Evolutionary conservation across 2,888 invertebrate genomes (phyloP), one percentile per base, ranked within the genome.

Genomic region (Hydriomena furcata): DNA sequence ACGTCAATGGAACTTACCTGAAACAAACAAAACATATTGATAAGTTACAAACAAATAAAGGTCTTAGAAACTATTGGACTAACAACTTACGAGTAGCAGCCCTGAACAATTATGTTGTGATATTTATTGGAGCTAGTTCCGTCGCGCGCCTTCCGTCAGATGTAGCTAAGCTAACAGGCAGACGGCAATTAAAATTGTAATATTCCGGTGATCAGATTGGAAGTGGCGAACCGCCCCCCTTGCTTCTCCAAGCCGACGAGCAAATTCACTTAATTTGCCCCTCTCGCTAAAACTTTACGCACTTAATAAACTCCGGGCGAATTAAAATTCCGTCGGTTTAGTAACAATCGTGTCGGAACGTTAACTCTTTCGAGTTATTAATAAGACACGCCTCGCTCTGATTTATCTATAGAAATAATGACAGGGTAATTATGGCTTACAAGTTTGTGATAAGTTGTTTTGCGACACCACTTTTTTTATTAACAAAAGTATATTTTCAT

Each of bases 281-380:
- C 75, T 74, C 71, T 72, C 73, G 77, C 79, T 81, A 74, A 85
- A 89, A 89, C 84, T 88, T 88, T 85, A 87, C 87, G 84, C 87
- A 86, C 87, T 87, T 89, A 87, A 89, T 87, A 84, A 88, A 89
- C 84, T 84, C 81, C 62, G 71, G 81, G 74, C 78, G 82, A 86
- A 87, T 89, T 89, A 88, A 89, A 89, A 88, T 87, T 86, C 86
- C 84, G 76, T 77, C 77, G 82, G 87, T 81, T 85, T 82, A 81
- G 83, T 77, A 84, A 84, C 83, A 84, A 84, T 84, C 84, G 77
- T 83, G 85, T 82, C 60, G 79, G 83, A 82, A 79, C 79, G 81
- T 81, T 79, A 82, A 79, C 84, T 84, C 82, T 81, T 84, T 79
- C 74, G 74, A 76, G 77, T 81, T 84, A 84, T 84, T 84, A 84